Evolutionary conservation across 92 coral and sea anemone species (phyloP), one percentile per base, ranked within the genome.

Genomic region (Epizoanthus rinbou): DNA sequence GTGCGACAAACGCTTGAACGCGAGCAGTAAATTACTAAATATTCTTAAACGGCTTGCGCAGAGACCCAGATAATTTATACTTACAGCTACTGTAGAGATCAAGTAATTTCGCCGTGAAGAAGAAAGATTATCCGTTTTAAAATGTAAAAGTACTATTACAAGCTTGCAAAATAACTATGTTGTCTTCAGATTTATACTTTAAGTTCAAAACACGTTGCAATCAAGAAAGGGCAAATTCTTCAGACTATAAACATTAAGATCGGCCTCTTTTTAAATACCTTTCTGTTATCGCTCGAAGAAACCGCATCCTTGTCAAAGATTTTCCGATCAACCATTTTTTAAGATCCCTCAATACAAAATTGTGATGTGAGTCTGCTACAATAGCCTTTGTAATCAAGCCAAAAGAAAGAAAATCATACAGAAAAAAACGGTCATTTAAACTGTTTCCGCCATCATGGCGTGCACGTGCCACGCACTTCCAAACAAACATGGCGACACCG

Each of bases 401-500:
- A n/a, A 62, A 22, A 22, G 16, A 22, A 78, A 63, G 4, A 76
- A 41, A 43, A 43, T 4, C 50, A 9, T 6, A 43, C 5, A 6
- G 9, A 15, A 50, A 50, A 37, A 19, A 78, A 78, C 82, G 82
- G 82, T 78, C 35, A 63, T 41, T 78, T 78, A 70, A 10, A 16
- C 56, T n/a, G 65, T 78, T 60, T 59, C 82, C 82, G 82, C 82
- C 82, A 78, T 62, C 71, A 18, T 78, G 56, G 82, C 82, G 82
- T 78, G 82, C 82, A 62, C 80, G 80, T 54, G 71, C 71, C 39
- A 75, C 67, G 54, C 50, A 43, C 54, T 47, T 47, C 54, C 15
- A 47, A 47, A 47, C 54, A 47, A 47, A 47, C 54, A 50, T 50
- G 54, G 53, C 53, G 80, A 75, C 65, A 56, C 23, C 18, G 19